Conservation (phyloP, 2,113 vertebrate species). For the Pseudorectes ferrugineus region DNA sequence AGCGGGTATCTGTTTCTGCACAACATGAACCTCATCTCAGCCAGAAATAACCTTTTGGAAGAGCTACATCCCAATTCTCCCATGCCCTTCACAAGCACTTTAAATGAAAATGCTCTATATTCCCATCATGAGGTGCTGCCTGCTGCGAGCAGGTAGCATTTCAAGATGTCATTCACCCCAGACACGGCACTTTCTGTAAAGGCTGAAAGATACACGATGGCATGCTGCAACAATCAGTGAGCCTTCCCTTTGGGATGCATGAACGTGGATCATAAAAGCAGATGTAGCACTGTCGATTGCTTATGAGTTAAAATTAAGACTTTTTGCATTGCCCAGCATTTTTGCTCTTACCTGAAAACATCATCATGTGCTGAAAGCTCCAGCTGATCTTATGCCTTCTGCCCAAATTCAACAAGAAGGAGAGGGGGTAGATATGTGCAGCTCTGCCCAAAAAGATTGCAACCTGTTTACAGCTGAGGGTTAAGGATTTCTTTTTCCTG, state of each 20-base stretch:
- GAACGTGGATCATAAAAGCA: neutral
- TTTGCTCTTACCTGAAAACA: slow-evolving; percentile 89
- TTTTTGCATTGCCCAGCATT: neutral
- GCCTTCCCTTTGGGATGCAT: neutral
- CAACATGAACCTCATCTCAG: neutral
- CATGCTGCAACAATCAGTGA: neutral
- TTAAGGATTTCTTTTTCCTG: slow-evolving; percentile 70
- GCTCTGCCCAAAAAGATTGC: slow-evolving; percentile 93
- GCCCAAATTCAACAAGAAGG: slow-evolving; percentile 93
- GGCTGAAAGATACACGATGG: neutral
- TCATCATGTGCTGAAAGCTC: slow-evolving; percentile 99
- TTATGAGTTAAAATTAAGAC: neutral
- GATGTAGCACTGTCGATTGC: neutral
- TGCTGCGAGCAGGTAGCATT: neutral
- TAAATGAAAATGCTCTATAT: neutral
- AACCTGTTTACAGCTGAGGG: slow-evolving; percentile 71
- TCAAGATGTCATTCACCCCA: neutral
- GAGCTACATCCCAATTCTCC: neutral
- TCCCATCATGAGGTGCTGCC: neutral
- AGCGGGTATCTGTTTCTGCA: neutral
- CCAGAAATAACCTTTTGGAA: neutral
- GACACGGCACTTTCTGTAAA: neutral
- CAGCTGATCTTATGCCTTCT: slow-evolving; percentile 94
- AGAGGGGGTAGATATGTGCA: slow-evolving; percentile 92
- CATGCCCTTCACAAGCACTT: neutral